phyloP scores from a whole-genome alignment of 2,113 vertebrate species.

The Oncorhynchus gorbuscha region DNA sequence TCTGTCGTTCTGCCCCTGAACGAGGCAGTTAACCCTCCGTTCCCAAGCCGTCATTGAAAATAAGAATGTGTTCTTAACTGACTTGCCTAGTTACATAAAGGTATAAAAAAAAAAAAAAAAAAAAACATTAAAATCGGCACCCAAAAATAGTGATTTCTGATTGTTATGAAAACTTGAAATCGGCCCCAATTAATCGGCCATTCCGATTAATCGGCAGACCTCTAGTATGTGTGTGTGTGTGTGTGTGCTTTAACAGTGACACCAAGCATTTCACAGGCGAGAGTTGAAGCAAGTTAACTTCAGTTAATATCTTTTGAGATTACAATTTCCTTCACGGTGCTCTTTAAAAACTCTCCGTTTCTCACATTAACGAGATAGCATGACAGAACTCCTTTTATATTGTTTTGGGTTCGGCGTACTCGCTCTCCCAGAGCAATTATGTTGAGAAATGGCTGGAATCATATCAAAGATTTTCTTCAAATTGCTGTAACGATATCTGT shows the following conservation, averaged over 20 bases:
- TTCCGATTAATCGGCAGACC: too few species aligned
- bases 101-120: too few species aligned
- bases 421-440: slow-evolving; percentile 2
- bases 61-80: too few species aligned
- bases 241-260: background rate
- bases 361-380: background rate
- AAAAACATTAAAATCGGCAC: too few species aligned
- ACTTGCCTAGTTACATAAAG: too few species aligned
- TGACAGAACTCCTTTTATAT: background rate
- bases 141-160: too few species aligned
- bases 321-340: background rate
- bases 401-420: background rate
- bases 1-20: too few species aligned
- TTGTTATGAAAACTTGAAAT: too few species aligned
- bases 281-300: background rate
- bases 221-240: background rate
- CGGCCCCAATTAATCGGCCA: too few species aligned
- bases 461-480: background rate
- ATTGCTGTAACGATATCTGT: background rate
- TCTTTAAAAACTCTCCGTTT: background rate
- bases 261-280: background rate
- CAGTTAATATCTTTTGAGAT: background rate
- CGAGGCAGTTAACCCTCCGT: too few species aligned
- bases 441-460: slow-evolving; percentile 16
- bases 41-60: too few species aligned